Evolutionary conservation across 2,113 vertebrate genomes (phyloP), one percentile per base, ranked within the genome.

Genomic region (Typhlomys cinereus): DNA sequence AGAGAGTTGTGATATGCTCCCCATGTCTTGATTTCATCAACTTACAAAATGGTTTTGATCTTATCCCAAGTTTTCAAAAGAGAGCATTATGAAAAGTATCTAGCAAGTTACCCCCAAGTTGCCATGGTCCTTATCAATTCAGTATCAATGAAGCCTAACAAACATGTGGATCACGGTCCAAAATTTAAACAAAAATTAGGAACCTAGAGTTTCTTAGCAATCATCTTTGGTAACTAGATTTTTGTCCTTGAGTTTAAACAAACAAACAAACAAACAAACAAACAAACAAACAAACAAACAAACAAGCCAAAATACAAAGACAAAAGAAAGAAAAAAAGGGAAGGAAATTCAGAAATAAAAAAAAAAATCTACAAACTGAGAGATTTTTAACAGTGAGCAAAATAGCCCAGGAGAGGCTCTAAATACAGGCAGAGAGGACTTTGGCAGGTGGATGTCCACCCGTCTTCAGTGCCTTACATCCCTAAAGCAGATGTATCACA

Each of bases 181-280:
- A 78, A 66, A 61, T 5, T 74, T 78, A 74, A n/a, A 74, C 20
- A 89, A 69, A 89, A 64, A 36, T 4, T 67, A 59, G 21, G 44
- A 75, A 62, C 61, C 36, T 86, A 2, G 25, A 31, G 78, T 62
- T 90, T 4, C 10, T 90, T 76, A 41, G 13, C 50, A 21, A 36
- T 66, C 13, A 12, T 83, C 44, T 46, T 85, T 70, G 41, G 46
- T 64, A 59, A 46, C n/a, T 27, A 54, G 2, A 46, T 48, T n/a
- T n/a, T 86, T 86, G 25, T 73, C 23, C 54, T 71, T 5, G 20
- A 39, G 23, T 82, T 82, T 76, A 94, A 93, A 62, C 9, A 29
- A 67, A 64, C n/a, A 46, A 39, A 23, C 7, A n/a, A 59, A 89
- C 20, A 4, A 21, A 23, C 78, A 39, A 31, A 29, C 44, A 61